Base-by-base conservation (phyloP, 2,797 vertebrate species). In the Aplochiton taeniatus region DNA sequence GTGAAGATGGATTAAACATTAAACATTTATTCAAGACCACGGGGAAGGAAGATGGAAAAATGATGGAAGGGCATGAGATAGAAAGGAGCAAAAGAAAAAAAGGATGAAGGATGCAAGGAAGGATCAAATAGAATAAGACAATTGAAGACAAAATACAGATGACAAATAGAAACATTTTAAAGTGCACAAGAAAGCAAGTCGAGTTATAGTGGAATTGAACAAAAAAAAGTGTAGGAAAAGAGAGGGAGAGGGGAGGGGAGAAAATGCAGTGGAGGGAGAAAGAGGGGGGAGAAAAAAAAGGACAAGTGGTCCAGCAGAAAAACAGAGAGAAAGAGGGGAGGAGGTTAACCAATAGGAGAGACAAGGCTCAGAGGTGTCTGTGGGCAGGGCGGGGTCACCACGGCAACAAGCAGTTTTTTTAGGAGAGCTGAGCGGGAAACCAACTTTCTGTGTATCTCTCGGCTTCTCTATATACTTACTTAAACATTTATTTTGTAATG, bases 271-370 rank as follows among this genome's bases (percentile, higher is more conserved):
- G 6, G 19, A 7, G 10, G 48, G 56, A 16, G 20, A 11, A 43
- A 61, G 17, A 47, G 53, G 16, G 44, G 49, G 19, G 31, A 31
- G 18, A 20, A 1, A 11, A 10, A 42, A 13, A 16, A 20, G 13
- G 9, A 16, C 45, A n/a, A 8, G 54, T 56, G 52, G 76, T 88
- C 85, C 87, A 77, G 76, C 75, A 55, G 58, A 60, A 74, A 75
- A 92, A 92, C 88, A 94, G 92, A 93, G 91, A 92, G 91, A 94
- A 90, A 95, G 87, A 94, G 86, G 90, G 90, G 89, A 94, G 83
- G 88, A 88, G 73, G 91, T 95, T 95, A 95, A 92, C 92, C 88
- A 90, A 80, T 87, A 80, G 85, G 79, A 66, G 84, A 77, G 82
- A 85, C 71, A 91, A 74, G 79, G 73, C 60, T 77, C 84, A 90